phyloP scores from a whole-genome alignment of 2,888 invertebrate genomes.

The Disparrhopalites patrizii region DNA sequence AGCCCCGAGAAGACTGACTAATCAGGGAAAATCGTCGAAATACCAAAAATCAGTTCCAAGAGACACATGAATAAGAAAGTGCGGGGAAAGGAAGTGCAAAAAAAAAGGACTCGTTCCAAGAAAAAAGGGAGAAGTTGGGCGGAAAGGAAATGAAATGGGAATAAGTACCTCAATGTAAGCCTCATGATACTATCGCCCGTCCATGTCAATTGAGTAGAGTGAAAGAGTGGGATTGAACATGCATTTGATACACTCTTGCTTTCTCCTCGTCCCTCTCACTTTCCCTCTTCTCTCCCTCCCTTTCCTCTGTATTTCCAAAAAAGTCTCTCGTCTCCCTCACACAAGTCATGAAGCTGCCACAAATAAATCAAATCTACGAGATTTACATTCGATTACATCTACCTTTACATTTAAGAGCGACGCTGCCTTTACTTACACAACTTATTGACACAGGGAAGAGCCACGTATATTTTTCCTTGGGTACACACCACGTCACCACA shows the following conservation, averaged over 20 bases:
- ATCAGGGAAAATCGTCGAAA: too few relatives aligned
- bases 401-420: constrained; percentile 7
- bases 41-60: too few relatives aligned
- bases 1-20: too few relatives aligned
- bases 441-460: constrained; percentile 27
- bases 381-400: constrained; percentile 26
- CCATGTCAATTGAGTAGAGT: not conserved
- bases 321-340: not conserved
- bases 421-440: constrained; percentile 23
- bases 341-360: constrained; percentile 25
- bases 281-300: too few relatives aligned
- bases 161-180: too few relatives aligned
- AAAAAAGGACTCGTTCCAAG: too few relatives aligned
- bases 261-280: too few relatives aligned
- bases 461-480: constrained; percentile 21
- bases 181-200: not conserved
- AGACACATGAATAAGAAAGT: too few relatives aligned
- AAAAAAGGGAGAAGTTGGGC: too few relatives aligned
- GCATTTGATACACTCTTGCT: too few relatives aligned
- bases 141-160: too few relatives aligned
- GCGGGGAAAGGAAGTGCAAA: too few relatives aligned
- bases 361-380: constrained; percentile 25
- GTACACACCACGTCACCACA: not conserved
- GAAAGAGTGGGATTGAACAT: not conserved
- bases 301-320: not conserved